A percentile compares a stretch with the other conserved stretches of the same genome.
Evolutionary conservation across 2,113 vertebrate genomes (phyloP).

Genomic region (Nothobranchius furzeri): DNA sequence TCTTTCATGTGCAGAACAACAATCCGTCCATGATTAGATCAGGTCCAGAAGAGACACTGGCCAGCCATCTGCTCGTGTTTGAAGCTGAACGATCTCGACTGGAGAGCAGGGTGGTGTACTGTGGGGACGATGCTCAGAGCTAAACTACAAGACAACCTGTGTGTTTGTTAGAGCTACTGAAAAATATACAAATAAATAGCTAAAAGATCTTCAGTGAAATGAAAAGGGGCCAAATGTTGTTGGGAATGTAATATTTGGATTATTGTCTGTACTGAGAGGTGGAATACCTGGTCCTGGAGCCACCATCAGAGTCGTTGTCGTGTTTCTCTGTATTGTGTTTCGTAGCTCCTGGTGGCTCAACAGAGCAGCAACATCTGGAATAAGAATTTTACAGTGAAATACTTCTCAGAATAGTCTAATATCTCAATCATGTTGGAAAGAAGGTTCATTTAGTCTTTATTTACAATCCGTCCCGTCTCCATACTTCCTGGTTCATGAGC

Average conservation of each 20-base stretch:
- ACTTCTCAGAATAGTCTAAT: no score
- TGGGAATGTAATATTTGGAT: neutral
- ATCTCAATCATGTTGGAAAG: no score
- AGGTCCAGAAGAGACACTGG: constrained; percentile 75
- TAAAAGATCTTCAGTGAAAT: neutral
- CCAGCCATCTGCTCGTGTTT: constrained; percentile 81
- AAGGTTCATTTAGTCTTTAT: no score
- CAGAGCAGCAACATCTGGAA: neutral
- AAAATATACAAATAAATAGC: neutral
- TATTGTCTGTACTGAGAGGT: neutral
- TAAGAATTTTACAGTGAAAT: no score
- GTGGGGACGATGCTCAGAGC: constrained; percentile 9
- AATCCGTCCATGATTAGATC: constrained; percentile 74
- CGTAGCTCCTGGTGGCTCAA: neutral
- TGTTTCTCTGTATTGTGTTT: neutral
- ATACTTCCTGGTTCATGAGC: no score
- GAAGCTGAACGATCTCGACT: constrained; percentile 77
- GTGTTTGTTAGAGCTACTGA: neutral
- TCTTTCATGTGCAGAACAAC: constrained; percentile 58
- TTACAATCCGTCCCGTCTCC: no score
- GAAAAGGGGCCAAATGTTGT: neutral
- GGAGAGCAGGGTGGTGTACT: constrained; percentile 75
- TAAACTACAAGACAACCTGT: neutral
- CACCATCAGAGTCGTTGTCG: no score
- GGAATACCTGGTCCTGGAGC: neutral